Evolutionary conservation across 1,140 invertebrate genomes (phyloP), one percentile per base, ranked within the genome.

Genomic region (Procambarus virginalis): DNA sequence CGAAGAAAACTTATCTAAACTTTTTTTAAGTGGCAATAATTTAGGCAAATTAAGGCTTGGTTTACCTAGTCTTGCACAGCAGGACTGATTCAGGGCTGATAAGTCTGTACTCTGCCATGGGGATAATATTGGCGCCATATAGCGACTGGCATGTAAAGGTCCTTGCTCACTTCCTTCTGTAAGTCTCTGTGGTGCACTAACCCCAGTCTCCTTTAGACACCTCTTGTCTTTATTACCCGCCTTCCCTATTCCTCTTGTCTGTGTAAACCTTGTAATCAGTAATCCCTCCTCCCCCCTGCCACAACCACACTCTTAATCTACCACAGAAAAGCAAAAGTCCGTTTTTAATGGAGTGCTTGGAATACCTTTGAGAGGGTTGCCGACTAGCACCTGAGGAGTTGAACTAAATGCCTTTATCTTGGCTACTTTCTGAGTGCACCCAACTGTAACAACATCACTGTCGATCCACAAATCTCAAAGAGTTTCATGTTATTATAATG

Each of bases 311-410:
- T 58, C 14, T 55, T 48, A 76, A 84, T 70, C 73, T 45, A 84
- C 20, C 48, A 48, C 64, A 76, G 58, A 84, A 84, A 84, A 75
- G 73, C 83, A 84, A 68, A 82, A 82, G 58, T 82, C 48, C 80
- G 60, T 82, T 82, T 82, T 82, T 82, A 82, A 82, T 82, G 80
- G 80, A 82, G 80, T 82, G 80, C 80, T 82, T 82, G 80, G 80
- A 82, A 82, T 82, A 82, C 80, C 80, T 82, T 46, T 17, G 80
- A 22, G 45, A 64, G 58, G 48, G 80, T 82, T 82, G 80, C 80
- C 60, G 45, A 22, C 9, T 82, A 68, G 58, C 51, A 12, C 51
- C 51, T 55, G 2, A 55, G 12, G 1, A 55, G 8, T 55, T 12
- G 1, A 55, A 34, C 34, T 34, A 34, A 34, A 34, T 34, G 34